These are phyloP conservation scores for Drosophila buzzatii DNA, from an alignment of 2,888 invertebrate species.

Conservation along the genomic window DNA sequence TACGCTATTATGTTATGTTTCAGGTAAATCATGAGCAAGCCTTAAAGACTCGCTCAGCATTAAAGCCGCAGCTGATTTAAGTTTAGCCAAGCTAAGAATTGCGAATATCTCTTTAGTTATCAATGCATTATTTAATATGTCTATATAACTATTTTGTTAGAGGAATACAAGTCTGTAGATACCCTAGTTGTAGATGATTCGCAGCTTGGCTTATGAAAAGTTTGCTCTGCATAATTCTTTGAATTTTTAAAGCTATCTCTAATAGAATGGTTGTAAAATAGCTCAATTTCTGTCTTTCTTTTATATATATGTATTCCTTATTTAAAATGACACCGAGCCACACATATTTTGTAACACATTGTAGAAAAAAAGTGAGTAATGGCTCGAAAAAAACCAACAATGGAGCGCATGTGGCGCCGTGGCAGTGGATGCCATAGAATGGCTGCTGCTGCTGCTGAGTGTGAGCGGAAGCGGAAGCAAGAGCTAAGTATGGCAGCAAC, in stretches of 20 bases:
- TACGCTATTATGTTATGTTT: conserved; percentile 12
- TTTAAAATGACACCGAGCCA: not conserved
- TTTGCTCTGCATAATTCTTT: not conserved
- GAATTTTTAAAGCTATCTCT: not conserved
- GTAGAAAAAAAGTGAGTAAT: conserved; percentile 60
- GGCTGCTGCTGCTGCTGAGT: not conserved
- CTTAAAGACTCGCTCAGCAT: not conserved
- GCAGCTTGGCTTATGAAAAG: not conserved
- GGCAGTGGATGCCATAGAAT: conserved; percentile 40
- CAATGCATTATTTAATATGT: not conserved
- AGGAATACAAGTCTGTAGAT: not conserved
- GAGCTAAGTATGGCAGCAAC: conserved; percentile 72
- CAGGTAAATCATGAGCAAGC: not conserved
- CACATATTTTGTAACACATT: not conserved
- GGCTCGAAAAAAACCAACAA: conserved; percentile 38
- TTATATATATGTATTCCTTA: not conserved
- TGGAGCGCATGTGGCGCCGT: conserved; percentile 62
- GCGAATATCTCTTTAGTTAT: not conserved
- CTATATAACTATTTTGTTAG: too few species aligned
- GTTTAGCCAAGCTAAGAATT: not conserved
- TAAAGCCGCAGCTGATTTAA: not conserved
- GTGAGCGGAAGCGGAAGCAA: conserved; percentile 59
- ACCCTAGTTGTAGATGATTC: not conserved
- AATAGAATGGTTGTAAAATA: not conserved
- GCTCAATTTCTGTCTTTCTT: not conserved